These are phyloP conservation scores for Mystacornis crossleyi DNA, from an alignment of 2,113 vertebrate species.

Conservation along the genomic window DNA sequence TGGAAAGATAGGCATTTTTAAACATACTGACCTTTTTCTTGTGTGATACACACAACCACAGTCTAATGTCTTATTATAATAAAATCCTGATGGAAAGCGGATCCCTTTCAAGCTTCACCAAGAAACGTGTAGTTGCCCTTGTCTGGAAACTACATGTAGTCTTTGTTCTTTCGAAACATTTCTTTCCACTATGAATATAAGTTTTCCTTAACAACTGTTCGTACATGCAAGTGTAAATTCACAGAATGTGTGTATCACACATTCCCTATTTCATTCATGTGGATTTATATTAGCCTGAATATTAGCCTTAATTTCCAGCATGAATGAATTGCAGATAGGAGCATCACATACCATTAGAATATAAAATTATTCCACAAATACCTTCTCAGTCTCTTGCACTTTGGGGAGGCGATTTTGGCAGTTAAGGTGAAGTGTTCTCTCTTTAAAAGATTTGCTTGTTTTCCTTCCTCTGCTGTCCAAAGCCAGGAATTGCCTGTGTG, in stretches of 20 bases:
- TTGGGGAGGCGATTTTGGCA: neutral
- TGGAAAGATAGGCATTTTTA: neutral
- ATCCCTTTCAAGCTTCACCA: conserved; percentile 7
- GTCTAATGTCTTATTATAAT: neutral
- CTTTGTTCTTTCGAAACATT: neutral
- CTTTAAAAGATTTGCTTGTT: neutral
- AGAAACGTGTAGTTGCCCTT: neutral
- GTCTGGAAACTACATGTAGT: neutral
- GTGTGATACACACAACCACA: neutral
- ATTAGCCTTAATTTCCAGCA: neutral
- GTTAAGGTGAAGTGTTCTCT: neutral
- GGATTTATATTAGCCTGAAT: neutral
- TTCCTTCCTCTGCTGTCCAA: neutral
- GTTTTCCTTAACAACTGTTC: neutral
- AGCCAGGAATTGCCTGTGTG: neutral
- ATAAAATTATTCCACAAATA: neutral
- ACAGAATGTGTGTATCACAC: neutral
- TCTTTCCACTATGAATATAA: neutral
- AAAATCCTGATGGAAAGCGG: conserved; percentile 27
- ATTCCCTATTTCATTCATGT: neutral
- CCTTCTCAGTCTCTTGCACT: neutral
- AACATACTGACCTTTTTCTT: neutral
- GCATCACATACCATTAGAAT: neutral
- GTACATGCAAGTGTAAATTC: neutral
- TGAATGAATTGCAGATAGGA: neutral